Base-by-base conservation (phyloP, 2,113 vertebrate species). In the Nyctereutes procyonoides region DNA sequence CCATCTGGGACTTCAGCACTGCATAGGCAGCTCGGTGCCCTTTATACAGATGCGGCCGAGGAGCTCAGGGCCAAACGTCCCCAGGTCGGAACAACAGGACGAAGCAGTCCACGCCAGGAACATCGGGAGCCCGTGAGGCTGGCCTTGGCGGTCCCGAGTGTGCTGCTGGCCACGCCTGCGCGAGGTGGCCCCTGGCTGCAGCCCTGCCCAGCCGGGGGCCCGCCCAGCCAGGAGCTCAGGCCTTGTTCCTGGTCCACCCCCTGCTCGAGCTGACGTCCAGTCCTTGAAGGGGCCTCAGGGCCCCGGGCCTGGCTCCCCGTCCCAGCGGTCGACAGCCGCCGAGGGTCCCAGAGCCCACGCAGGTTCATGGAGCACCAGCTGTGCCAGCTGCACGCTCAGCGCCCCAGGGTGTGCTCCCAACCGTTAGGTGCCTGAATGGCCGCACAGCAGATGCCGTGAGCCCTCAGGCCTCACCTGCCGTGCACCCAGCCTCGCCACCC, bases 161-260 rank as follows among this genome's bases (percentile, higher is more conserved):
- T 30, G 2, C 20, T 19, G 15, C 8, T 19, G 65, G 13, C 63
- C 19, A n/a, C 19, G 1, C 30, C 19, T 20, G 2, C 3, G 9
- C n/a, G 1, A 0, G 4, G 15, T 43, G 12, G 10, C 38, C 1
- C 0, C 17, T 5, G 1, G 3, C 20, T 2, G 16, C 53, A 4
- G 1, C 43, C 43, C 58, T 8, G 43, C 43, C 4, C 1, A 22
- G 6, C 30, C 56, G n/a, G n/a, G n/a, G n/a, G n/a, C 56, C 73
- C 14, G 32, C 22, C 62, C 73, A 24, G 38, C 22, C 62, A 43
- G 35, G 63, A 28, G 56, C 26, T 56, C 14, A 19, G 32, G 28
- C 84, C 74, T 3, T 3, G 6, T 22, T 10, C 22, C 8, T 1
- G 71, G 43, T 14, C 63, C 48, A 5, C 74, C 14, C 20, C 0